phyloP scores from a whole-genome alignment of 1,140 invertebrate genomes.

The Ceratitis capitata region DNA sequence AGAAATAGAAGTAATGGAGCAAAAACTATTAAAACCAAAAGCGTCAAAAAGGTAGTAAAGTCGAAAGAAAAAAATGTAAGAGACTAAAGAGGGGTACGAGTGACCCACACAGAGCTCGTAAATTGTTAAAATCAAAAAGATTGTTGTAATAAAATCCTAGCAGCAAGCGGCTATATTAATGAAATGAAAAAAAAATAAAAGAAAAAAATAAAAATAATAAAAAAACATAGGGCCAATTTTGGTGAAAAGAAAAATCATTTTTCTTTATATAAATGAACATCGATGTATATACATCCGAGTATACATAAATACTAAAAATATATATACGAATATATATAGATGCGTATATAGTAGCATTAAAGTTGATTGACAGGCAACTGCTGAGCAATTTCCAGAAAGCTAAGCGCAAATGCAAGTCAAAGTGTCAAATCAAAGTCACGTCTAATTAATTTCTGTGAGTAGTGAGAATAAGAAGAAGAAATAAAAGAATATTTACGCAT shows the following conservation, averaged over 20 bases:
- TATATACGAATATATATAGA: background rate
- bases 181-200: too few relatives aligned
- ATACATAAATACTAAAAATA: too few relatives aligned
- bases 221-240: background rate
- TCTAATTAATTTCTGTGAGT: background rate
- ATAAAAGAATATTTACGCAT: background rate
- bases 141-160: background rate
- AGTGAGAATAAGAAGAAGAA: background rate
- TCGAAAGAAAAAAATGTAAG: background rate
- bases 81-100: background rate
- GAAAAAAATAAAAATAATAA: too few relatives aligned
- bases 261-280: background rate
- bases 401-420: background rate
- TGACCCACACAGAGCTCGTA: too few relatives aligned
- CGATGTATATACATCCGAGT: too few relatives aligned
- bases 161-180: background rate
- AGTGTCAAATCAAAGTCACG: background rate
- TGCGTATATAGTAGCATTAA: background rate
- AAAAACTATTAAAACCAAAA: background rate
- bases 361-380: background rate
- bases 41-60: background rate
- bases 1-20: background rate
- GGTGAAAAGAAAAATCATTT: background rate
- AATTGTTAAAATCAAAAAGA: conserved; percentile 14
- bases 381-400: background rate